phyloP scores from a whole-genome alignment of 2,113 vertebrate genomes.

The Stegastes partitus region DNA sequence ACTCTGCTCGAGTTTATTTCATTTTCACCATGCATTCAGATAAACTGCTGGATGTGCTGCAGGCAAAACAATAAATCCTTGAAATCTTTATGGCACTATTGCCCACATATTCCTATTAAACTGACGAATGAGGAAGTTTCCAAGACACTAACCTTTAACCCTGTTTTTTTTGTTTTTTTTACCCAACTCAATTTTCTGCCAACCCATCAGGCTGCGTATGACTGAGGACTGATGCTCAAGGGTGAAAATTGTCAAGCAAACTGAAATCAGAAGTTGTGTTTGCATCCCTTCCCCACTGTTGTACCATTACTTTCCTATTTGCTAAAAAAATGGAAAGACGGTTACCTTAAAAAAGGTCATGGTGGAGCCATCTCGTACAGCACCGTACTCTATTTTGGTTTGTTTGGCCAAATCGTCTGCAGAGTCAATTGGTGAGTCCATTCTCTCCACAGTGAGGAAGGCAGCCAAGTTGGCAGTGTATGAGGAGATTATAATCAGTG shows the following conservation, averaged over 20 bases:
- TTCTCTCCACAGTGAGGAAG: slow-evolving; percentile 97
- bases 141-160: slow-evolving; percentile 17
- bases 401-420: slow-evolving; percentile 98
- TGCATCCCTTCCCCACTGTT: not conserved
- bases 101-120: slow-evolving; percentile 17
- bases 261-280: slow-evolving; percentile 14
- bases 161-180: not conserved
- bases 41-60: slow-evolving; percentile 3
- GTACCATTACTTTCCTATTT: not conserved
- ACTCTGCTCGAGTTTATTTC: slow-evolving; percentile 47
- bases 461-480: slow-evolving; percentile 99
- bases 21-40: slow-evolving; percentile 49
- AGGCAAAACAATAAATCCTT: slow-evolving; percentile 46
- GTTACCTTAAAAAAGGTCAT: slow-evolving; percentile 99
- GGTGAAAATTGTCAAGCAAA: slow-evolving; percentile 17
- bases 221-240: slow-evolving; percentile 23
- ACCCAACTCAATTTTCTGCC: not conserved
- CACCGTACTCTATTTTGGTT: slow-evolving; percentile 98
- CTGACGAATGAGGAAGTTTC: not conserved
- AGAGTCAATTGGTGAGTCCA: slow-evolving; percentile 98
- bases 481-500: slow-evolving; percentile 97
- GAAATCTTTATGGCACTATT: slow-evolving; percentile 24
- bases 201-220: not conserved
- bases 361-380: slow-evolving; percentile 96
- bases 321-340: not conserved